Conservation (phyloP, 2,113 vertebrate genomes). For the Hippocampus barbouri region DNA sequence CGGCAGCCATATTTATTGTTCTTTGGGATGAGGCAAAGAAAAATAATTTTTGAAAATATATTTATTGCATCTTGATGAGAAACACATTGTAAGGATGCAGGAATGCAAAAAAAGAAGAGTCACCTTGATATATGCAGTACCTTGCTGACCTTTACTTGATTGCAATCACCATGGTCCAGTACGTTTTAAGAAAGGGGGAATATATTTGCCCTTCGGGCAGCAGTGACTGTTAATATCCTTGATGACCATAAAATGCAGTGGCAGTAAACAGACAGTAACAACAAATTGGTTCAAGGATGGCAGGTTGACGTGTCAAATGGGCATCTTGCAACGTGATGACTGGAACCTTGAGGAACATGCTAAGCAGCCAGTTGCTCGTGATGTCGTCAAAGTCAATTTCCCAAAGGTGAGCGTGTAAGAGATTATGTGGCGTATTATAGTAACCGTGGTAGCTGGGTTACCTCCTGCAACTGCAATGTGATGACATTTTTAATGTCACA, state of each 20-base stretch:
- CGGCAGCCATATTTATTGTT: background rate
- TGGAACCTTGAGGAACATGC: background rate
- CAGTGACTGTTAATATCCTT: constrained; percentile 17
- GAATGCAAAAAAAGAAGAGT: background rate
- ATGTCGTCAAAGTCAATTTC: constrained; percentile 6
- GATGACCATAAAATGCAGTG: constrained; percentile 1
- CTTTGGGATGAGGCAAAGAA: background rate
- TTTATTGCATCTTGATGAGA: background rate
- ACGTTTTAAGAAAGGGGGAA: constrained; percentile 10
- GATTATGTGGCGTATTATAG: background rate
- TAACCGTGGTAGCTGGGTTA: background rate
- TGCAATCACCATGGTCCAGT: constrained; percentile 5
- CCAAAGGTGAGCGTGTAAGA: background rate
- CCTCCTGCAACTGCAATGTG: background rate
- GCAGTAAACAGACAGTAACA: background rate
- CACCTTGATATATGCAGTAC: background rate
- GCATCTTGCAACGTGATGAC: background rate
- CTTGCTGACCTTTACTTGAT: constrained; percentile 3
- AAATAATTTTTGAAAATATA: background rate
- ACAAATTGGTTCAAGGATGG: background rate
- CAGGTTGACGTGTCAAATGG: background rate
- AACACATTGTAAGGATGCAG: background rate
- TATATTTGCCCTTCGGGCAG: constrained; percentile 8
- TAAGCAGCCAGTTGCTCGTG: background rate
- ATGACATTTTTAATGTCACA: background rate